Evolutionary conservation across 2,888 invertebrate species (phyloP).

Genomic region (Apotomis capreana): DNA sequence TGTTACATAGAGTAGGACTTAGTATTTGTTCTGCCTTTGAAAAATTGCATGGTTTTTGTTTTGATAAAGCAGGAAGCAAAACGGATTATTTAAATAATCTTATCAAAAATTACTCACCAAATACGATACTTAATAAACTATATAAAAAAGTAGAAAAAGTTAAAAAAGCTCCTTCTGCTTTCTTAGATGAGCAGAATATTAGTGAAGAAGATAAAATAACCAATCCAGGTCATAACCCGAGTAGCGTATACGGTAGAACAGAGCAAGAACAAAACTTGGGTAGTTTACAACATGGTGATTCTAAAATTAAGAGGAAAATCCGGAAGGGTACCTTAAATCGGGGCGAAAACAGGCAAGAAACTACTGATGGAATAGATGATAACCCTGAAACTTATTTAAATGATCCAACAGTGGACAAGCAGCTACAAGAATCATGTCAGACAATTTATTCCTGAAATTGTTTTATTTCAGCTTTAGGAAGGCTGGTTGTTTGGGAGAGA

Average conservation of each 20-base stretch:
- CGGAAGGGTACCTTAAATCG: not conserved
- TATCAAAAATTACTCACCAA: constrained; percentile 44
- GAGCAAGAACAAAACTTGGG: constrained; percentile 47
- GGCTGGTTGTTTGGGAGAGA: constrained; percentile 21
- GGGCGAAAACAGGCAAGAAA: constrained; percentile 25
- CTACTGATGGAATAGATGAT: constrained; percentile 20
- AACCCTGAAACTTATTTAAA: constrained; percentile 20
- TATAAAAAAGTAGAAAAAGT: constrained; percentile 45
- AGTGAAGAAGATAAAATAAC: constrained; percentile 41
- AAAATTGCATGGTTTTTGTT: constrained; percentile 53
- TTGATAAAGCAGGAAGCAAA: constrained; percentile 54
- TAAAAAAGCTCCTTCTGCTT: constrained; percentile 44
- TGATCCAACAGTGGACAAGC: constrained; percentile 6
- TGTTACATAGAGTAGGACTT: constrained; percentile 51
- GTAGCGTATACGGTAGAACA: constrained; percentile 42
- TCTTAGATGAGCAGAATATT: constrained; percentile 45
- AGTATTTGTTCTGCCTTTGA: constrained; percentile 48
- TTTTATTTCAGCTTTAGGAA: constrained; percentile 29
- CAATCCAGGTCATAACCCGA: constrained; percentile 9
- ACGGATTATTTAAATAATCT: constrained; percentile 54
- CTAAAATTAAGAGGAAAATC: constrained; percentile 42
- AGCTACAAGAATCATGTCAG: not conserved
- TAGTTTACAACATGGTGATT: constrained; percentile 48
- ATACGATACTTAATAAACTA: constrained; percentile 48
- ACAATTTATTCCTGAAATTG: constrained; percentile 19